Conservation (phyloP, 1,140 invertebrate species). For the Formica exsecta region DNA sequence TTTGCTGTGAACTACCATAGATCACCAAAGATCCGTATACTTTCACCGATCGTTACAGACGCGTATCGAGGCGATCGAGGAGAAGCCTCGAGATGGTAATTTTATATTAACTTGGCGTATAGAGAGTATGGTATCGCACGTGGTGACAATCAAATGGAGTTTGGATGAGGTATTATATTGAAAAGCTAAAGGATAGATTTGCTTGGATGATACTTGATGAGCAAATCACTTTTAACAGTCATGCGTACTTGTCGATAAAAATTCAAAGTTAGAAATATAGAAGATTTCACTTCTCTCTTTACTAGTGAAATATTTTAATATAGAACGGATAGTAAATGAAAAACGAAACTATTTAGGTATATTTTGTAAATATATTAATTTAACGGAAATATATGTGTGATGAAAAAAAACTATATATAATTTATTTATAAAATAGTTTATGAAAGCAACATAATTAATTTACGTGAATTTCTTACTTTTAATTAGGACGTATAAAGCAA, state of each 20-base stretch:
- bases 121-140: neutral
- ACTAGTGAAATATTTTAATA: neutral
- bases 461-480: conserved; percentile 17
- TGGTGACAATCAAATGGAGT: neutral
- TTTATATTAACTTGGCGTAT: neutral
- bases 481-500: neutral
- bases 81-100: neutral
- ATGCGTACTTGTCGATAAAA: neutral
- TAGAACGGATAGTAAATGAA: neutral
- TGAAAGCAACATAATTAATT: neutral
- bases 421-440: neutral
- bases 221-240: neutral
- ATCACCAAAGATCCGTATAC: conserved; percentile 26
- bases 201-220: neutral
- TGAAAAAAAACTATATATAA: neutral
- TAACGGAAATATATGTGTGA: neutral
- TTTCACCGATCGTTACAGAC: conserved; percentile 52
- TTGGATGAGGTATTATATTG: neutral
- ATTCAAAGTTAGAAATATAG: neutral
- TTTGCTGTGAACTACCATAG: neutral
- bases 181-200: neutral
- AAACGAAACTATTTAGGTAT: neutral
- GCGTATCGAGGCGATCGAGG: neutral
- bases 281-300: neutral
- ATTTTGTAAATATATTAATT: neutral